Percentiles rank a stretch among this genome's conserved stretches.
These are phyloP conservation scores for Psococerastis gibbosa DNA, from an alignment of 2,888 invertebrate genomes.

Conservation along the genomic window DNA sequence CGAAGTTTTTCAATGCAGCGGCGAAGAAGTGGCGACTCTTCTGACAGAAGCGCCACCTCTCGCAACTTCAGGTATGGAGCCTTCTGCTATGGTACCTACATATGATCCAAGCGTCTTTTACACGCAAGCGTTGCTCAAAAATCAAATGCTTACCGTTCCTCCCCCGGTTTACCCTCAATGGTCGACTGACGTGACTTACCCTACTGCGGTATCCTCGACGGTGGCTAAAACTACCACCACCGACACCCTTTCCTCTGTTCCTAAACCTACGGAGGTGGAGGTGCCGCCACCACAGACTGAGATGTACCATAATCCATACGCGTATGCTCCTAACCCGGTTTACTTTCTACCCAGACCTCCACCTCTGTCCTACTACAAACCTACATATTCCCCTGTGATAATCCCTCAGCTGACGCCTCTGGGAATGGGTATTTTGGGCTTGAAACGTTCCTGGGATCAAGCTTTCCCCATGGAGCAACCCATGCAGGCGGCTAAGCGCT, in stretches of 20 bases:
- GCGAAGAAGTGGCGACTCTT: slow-evolving; percentile 97
- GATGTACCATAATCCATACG: not conserved
- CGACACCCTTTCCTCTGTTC: not conserved
- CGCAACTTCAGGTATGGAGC: not conserved
- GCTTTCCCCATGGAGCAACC: slow-evolving; percentile 37
- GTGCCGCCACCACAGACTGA: not conserved
- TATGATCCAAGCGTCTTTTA: not conserved
- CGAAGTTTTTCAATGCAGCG: slow-evolving; percentile 98
- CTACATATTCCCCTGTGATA: slow-evolving; percentile 15
- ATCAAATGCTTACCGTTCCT: not conserved
- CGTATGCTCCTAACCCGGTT: not conserved
- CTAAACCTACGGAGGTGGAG: slow-evolving; percentile 1
- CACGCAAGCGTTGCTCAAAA: not conserved
- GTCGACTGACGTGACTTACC: not conserved
- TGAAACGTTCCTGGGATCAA: slow-evolving; percentile 49
- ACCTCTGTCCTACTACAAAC: slow-evolving; percentile 9
- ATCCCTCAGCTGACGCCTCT: slow-evolving; percentile 6
- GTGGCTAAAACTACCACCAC: not conserved
- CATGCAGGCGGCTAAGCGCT: slow-evolving; percentile 9
- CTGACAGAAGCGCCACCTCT: slow-evolving; percentile 53
- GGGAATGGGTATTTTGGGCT: slow-evolving; percentile 20
- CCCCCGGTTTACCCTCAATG: not conserved
- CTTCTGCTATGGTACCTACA: not conserved
- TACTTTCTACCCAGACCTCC: not conserved
- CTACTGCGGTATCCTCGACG: not conserved